Evolutionary conservation across 2,888 invertebrate species (phyloP).

Genomic region (Pseudococcus viburni): DNA sequence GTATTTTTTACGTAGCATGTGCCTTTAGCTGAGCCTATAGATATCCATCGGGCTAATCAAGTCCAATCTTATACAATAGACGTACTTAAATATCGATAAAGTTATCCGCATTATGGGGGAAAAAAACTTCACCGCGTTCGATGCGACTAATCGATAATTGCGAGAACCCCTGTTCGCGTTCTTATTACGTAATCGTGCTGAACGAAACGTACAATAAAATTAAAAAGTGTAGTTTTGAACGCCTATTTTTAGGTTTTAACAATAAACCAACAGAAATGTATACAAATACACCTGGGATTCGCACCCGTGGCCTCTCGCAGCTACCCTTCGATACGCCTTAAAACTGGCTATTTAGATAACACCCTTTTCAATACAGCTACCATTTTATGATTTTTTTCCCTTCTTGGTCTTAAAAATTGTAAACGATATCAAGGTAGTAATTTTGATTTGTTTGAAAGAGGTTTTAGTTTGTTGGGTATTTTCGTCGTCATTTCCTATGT

Average conservation of each 20-base stretch:
- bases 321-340: constrained; percentile 9
- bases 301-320: not conserved
- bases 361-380: constrained; percentile 42
- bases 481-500: not conserved
- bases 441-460: constrained; percentile 3
- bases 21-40: not conserved
- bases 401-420: not conserved
- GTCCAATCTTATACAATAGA: not conserved
- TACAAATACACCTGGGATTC: constrained; percentile 29
- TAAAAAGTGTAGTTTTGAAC: constrained; percentile 39
- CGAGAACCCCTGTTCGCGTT: constrained; percentile 1
- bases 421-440: constrained; percentile 30
- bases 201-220: constrained; percentile 14
- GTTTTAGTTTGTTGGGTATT: not conserved
- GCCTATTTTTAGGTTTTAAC: constrained; percentile 44
- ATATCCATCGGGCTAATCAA: not conserved
- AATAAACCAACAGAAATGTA: constrained; percentile 45
- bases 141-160: constrained; percentile 24
- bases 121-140: not conserved
- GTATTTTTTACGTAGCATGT: not conserved
- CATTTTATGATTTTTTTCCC: constrained; percentile 28
- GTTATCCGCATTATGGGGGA: not conserved
- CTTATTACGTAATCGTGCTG: constrained; percentile 3
- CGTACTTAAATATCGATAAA: not conserved
- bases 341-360: constrained; percentile 50